Evolutionary conservation across 2,113 vertebrate species (phyloP).

Genomic region (Lanius collurio): DNA sequence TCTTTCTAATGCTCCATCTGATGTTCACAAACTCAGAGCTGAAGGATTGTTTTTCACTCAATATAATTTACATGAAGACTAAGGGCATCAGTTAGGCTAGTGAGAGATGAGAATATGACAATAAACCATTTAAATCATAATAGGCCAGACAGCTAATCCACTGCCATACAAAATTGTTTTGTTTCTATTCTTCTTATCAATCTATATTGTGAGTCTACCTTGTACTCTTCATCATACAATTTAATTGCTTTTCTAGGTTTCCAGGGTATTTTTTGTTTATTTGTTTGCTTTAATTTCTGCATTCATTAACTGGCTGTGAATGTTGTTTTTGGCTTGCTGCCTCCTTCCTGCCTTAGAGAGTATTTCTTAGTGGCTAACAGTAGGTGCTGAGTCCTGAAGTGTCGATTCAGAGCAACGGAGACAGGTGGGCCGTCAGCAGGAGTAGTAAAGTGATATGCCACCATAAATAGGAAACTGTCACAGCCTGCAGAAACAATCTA

Average conservation of each 20-base stretch:
- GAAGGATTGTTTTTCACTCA: not conserved
- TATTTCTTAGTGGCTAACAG: not conserved
- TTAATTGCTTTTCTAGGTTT: not conserved
- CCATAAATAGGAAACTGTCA: not conserved
- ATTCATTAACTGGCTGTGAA: not conserved
- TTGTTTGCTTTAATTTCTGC: conserved; percentile 28
- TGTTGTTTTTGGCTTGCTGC: not conserved
- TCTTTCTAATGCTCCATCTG: not conserved
- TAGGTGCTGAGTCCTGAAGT: not conserved
- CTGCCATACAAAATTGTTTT: not conserved
- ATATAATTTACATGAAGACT: not conserved
- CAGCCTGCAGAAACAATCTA: not conserved
- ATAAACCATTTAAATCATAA: not conserved
- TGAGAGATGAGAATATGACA: not conserved
- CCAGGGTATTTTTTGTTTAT: not conserved
- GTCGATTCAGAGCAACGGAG: not conserved
- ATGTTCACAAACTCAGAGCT: not conserved
- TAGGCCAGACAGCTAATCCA: not conserved
- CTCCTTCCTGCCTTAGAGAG: conserved; percentile 28
- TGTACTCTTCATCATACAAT: not conserved
- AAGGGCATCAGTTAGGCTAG: not conserved
- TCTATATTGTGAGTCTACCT: not conserved
- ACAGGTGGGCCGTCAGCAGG: not conserved
- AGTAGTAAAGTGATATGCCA: conserved; percentile 19
- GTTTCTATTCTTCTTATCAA: not conserved